These are phyloP conservation scores for Gila orcuttii DNA, from an alignment of 2,113 vertebrate genomes.

Conservation along the genomic window DNA sequence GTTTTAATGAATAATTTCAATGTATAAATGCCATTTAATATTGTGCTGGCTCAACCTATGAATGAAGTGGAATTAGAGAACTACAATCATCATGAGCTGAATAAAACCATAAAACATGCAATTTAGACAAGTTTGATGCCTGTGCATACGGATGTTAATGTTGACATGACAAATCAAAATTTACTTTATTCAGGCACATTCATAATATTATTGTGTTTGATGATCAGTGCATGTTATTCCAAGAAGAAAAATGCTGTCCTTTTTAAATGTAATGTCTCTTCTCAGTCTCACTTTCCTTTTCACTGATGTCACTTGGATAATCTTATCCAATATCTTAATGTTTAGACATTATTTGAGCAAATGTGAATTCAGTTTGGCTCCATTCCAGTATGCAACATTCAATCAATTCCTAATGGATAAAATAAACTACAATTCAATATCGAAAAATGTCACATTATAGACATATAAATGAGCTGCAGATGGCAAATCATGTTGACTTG, in stretches of 20 bases:
- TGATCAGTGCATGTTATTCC: background rate
- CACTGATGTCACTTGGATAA: background rate
- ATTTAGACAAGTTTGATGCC: background rate
- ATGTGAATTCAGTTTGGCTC: too few relatives aligned
- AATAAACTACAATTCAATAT: background rate
- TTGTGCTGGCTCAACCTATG: background rate
- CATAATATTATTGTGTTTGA: background rate
- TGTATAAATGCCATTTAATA: background rate
- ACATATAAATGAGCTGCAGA: background rate
- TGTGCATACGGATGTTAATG: background rate
- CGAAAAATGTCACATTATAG: background rate
- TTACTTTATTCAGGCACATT: slow-evolving; percentile 6
- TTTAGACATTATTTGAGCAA: background rate
- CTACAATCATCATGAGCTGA: background rate
- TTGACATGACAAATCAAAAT: background rate
- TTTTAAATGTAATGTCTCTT: slow-evolving; percentile 3
- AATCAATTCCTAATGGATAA: background rate
- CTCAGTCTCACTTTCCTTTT: background rate
- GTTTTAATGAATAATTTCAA: background rate
- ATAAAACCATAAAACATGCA: background rate
- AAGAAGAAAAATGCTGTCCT: background rate
- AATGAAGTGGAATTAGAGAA: background rate
- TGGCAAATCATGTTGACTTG: background rate
- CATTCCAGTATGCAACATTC: background rate
- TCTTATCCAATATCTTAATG: background rate